Conservation (phyloP, 2,888 invertebrate genomes). For the Gortyna flavago region DNA sequence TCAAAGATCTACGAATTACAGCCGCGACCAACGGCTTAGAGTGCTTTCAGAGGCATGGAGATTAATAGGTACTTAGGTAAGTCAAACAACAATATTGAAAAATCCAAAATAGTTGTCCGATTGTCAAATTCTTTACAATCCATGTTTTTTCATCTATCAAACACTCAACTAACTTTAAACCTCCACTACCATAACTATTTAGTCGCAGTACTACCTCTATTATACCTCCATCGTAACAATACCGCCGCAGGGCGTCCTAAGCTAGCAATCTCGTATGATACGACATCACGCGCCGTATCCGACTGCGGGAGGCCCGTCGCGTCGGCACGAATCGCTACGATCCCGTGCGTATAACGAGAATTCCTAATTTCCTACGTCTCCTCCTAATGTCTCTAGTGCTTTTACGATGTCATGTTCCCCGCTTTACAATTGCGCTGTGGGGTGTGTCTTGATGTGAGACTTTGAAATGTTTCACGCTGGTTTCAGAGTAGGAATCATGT, state of each 20-base stretch:
- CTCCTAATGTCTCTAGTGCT: slow-evolving; percentile 14
- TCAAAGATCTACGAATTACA: no score
- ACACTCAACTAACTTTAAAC: not conserved
- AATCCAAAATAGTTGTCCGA: not conserved
- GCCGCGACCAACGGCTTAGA: no score
- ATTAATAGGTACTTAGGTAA: no score
- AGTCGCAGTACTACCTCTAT: slow-evolving; percentile 1
- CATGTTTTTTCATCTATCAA: not conserved
- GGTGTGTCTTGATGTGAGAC: slow-evolving; percentile 15
- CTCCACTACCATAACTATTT: not conserved
- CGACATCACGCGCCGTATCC: slow-evolving; percentile 40
- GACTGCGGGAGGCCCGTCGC: slow-evolving; percentile 17
- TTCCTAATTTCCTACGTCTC: slow-evolving; percentile 39
- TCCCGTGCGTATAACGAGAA: slow-evolving; percentile 13
- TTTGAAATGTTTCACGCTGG: slow-evolving; percentile 26
- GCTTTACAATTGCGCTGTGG: slow-evolving; percentile 44
- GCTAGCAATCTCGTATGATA: slow-evolving; percentile 62
- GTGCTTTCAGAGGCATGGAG: no score
- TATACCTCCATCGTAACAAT: slow-evolving; percentile 18
- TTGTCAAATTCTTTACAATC: no score
- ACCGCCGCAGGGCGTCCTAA: slow-evolving; percentile 53
- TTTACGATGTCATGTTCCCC: slow-evolving; percentile 46
- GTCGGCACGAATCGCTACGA: not conserved
- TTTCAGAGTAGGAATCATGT: not conserved
- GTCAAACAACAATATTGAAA: not conserved